Conservation (phyloP, 1,140 invertebrate genomes). For the Sarcophaga peregrina region DNA sequence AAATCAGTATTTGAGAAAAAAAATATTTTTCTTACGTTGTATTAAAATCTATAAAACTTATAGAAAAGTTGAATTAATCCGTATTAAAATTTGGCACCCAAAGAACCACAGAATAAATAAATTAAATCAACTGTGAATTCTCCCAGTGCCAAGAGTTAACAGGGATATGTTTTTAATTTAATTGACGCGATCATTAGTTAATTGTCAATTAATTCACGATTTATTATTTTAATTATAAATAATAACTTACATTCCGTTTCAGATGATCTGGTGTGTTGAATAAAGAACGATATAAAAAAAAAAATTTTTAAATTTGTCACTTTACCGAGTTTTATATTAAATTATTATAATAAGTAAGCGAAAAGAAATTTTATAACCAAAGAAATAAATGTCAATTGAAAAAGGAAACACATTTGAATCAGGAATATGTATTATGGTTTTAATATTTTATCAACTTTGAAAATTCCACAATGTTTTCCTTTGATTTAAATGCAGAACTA, state of each 20-base stretch:
- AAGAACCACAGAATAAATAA: slow-evolving; percentile 64
- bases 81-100: slow-evolving; percentile 63
- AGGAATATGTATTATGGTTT: too few relatives aligned
- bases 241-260: slow-evolving; percentile 32
- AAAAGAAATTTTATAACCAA: not conserved
- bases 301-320: not conserved
- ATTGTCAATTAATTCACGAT: not conserved
- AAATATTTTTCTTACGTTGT: too few relatives aligned
- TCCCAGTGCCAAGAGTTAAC: slow-evolving; percentile 65
- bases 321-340: not conserved
- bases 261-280: not conserved
- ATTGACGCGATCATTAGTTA: not conserved
- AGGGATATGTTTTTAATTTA: slow-evolving; percentile 41
- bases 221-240: not conserved
- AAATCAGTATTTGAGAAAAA: too few relatives aligned
- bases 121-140: slow-evolving; percentile 65
- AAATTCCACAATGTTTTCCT: not conserved
- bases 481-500: slow-evolving; percentile 31
- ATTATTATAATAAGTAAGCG: not conserved
- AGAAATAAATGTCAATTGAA: not conserved
- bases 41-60: too few relatives aligned
- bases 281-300: not conserved
- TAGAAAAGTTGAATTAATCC: slow-evolving; percentile 12
- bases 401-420: not conserved
- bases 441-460: not conserved